phyloP scores from a whole-genome alignment of 2,113 vertebrate species.

The Aspidoscelis tigris region DNA sequence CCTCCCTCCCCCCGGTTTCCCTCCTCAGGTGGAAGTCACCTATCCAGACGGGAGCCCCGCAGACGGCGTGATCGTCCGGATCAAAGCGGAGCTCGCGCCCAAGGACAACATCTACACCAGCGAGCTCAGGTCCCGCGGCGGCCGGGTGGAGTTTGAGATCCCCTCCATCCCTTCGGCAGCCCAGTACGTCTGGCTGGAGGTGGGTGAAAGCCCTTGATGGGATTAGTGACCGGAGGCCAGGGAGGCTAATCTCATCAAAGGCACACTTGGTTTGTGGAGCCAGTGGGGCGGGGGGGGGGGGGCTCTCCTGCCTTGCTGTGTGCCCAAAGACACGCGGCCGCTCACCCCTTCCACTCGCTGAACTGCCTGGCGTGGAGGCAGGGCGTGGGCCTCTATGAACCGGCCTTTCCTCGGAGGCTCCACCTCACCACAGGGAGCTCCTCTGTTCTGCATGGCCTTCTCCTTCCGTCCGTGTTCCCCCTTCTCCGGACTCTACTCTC shows the following conservation, averaged over 20 bases:
- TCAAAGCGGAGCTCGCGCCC: slow-evolving; percentile 89
- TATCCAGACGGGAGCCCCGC: slow-evolving; percentile 92
- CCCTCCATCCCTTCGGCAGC: slow-evolving; percentile 90
- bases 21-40: slow-evolving; percentile 86
- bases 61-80: slow-evolving; percentile 83
- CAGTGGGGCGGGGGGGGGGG: too few relatives aligned
- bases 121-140: slow-evolving; percentile 82
- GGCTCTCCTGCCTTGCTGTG: too few relatives aligned
- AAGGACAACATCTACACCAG: slow-evolving; percentile 91
- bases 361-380: too few relatives aligned
- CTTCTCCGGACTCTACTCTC: too few relatives aligned
- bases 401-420: too few relatives aligned
- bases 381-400: too few relatives aligned
- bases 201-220: slow-evolving; percentile 72
- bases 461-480: too few relatives aligned
- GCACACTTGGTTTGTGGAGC: slow-evolving; percentile 21
- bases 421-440: too few relatives aligned
- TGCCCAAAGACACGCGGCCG: too few relatives aligned
- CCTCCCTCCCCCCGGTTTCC: not conserved
- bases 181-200: slow-evolving; percentile 95
- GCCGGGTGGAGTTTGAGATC: slow-evolving; percentile 89
- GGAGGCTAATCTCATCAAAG: slow-evolving; percentile 63
- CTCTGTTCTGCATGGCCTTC: too few relatives aligned
- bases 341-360: too few relatives aligned
- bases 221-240: slow-evolving; percentile 47